Base-by-base conservation (phyloP, 30 jellyfish, hydroid and myxozoan species). In the Cassiopea andromeda region DNA sequence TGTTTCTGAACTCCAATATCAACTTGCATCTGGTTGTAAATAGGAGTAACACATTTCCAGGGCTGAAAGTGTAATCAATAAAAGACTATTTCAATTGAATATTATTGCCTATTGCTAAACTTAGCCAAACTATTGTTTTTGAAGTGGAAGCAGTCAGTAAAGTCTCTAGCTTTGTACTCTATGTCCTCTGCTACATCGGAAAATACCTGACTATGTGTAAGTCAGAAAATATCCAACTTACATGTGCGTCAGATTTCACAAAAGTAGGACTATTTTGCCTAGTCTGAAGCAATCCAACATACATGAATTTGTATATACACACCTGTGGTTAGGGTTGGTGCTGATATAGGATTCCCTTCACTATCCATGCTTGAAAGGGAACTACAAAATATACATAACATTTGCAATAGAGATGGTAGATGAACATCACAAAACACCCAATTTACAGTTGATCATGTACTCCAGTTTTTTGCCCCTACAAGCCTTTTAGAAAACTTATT, bases 321-420 rank as follows among this genome's bases (percentile, higher is more conserved):
- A 74, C 88, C 88, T 38, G 73, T 71, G 38, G 15, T 61, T 4
- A 80, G 46, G 5, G 87, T 69, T 18, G 87, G 15, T 60, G 82
- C 6, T 27, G 85, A 46, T 10, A 58, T 47, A 6, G 88, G 84
- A 76, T 75, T 76, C n/a, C 86, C 88, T 19, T 85, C 93, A 60
- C 64, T 75, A 27, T 85, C 93, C 83, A 85, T 85, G 80, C 46
- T 58, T 9, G 93, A 85, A 44, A 85, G 44, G 1, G 88, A 73
- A 43, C 93, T 85, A 38, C 4, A 58, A 19, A 12, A 73, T 7
- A 64, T 4, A 13, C 5, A 64, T 5, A 2, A 64, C 6, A 14
- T 2, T 2, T 5, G 5, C 38, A 64, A 9, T 14, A 4, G 73
- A 17, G 43, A 0, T 17, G 27, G 17, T 8, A 69, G 17, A 5